These are phyloP conservation scores for Protosalanx chinensis DNA, from an alignment of 2,797 vertebrate genomes.

Conservation along the genomic window DNA sequence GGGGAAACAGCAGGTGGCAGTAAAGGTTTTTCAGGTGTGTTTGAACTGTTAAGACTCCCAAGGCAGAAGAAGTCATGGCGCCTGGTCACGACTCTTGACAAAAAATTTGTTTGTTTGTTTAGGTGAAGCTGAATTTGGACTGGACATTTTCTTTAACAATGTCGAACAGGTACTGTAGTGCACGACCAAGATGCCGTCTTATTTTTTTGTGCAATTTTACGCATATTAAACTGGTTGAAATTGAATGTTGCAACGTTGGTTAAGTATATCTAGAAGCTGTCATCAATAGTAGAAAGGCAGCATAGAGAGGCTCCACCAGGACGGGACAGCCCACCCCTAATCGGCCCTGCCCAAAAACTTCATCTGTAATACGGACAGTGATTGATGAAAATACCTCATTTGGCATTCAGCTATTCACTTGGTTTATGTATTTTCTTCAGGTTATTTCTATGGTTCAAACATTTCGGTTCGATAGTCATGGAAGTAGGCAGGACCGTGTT, in stretches of 20 bases:
- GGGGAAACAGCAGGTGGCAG: constrained; percentile 9
- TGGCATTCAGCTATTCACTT: too few relatives aligned
- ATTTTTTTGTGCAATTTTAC: background rate
- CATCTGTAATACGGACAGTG: background rate
- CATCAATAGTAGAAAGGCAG: constrained; percentile 8
- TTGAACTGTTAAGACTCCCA: background rate
- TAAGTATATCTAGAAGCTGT: background rate
- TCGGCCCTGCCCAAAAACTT: background rate
- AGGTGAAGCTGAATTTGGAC: constrained; percentile 22
- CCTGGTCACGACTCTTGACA: constrained; percentile 42
- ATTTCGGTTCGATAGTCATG: background rate
- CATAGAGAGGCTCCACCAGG: too few relatives aligned
- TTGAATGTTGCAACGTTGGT: background rate
- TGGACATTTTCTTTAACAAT: constrained; percentile 50
- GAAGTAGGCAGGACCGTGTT: too few relatives aligned
- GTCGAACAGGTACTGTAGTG: constrained; percentile 47
- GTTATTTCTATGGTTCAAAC: background rate
- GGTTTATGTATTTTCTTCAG: background rate
- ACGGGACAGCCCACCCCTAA: background rate
- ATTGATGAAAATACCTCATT: too few relatives aligned
- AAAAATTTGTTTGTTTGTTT: constrained; percentile 27
- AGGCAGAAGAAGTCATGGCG: constrained; percentile 43
- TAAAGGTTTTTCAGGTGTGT: background rate
- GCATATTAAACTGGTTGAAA: background rate
- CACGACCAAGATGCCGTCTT: too few relatives aligned